Percentiles rank a stretch among this genome's conserved stretches.
Evolutionary conservation across 2,888 invertebrate genomes (phyloP).

Genomic region (Dolomedes plantarius): DNA sequence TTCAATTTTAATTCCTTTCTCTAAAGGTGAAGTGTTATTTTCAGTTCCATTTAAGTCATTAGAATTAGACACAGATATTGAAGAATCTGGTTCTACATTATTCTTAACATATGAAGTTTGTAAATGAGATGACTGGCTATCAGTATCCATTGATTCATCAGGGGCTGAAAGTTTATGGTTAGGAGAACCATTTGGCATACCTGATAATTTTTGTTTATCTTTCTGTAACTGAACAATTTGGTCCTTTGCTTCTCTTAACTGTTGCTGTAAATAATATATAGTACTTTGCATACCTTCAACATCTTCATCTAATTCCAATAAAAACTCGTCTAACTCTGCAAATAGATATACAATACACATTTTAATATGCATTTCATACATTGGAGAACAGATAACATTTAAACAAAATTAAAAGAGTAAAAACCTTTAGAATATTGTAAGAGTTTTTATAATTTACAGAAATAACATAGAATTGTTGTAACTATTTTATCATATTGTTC

Average conservation of each 20-base stretch:
- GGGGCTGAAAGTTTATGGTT: background rate
- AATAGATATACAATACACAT: conserved; percentile 63
- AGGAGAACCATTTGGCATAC: conserved; percentile 36
- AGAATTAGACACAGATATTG: conserved; percentile 5
- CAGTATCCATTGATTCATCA: conserved; percentile 17
- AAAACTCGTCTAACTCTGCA: conserved; percentile 93
- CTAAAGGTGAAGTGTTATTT: background rate
- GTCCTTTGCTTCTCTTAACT: conserved; percentile 89
- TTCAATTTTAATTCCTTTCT: background rate
- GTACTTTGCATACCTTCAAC: conserved; percentile 99
- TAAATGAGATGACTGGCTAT: conserved; percentile 23
- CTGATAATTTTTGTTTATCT: conserved; percentile 57
- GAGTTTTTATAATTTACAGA: too few relatives aligned
- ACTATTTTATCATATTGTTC: too few relatives aligned
- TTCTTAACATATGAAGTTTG: conserved; percentile 8
- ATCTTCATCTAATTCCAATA: conserved; percentile 97
- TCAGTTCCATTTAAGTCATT: conserved; percentile 42
- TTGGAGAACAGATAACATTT: too few relatives aligned
- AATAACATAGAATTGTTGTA: too few relatives aligned
- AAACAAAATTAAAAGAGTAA: too few relatives aligned
- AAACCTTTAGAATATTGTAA: too few relatives aligned
- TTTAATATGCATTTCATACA: background rate
- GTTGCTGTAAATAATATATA: conserved; percentile 94
- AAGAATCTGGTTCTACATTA: background rate
- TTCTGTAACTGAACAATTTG: conserved; percentile 77